Evolutionary conservation across 2,888 invertebrate genomes (phyloP), one percentile per base, ranked within the genome.

Genomic region (Argyra leucocephala): DNA sequence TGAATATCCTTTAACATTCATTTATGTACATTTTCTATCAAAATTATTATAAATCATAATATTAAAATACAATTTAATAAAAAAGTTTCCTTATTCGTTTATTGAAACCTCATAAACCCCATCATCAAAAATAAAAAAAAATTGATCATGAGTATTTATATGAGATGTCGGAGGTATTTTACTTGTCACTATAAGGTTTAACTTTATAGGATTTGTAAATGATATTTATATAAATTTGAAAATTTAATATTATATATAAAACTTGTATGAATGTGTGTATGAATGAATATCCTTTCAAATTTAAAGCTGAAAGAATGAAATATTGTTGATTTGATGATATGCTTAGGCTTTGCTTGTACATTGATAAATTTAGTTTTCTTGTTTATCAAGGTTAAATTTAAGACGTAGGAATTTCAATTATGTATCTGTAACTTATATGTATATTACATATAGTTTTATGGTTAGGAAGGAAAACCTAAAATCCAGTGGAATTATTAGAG

Each of bases 1-100:
- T n/a, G n/a, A n/a, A n/a, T n/a, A n/a, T n/a, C n/a, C n/a, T n/a
- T n/a, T n/a, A n/a, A n/a, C n/a, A n/a, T n/a, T n/a, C n/a, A n/a
- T n/a, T 31, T 10, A 31, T 31, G 5, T 31, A 31, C 31, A 48
- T 48, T 18, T 48, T 48, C 15, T 48, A 48, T 48, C 48, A 48
- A 48, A 48, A 18, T 48, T 48, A 15, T 48, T 5, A 48, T 48
- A 48, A 48, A 48, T 48, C 48, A 48, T 48, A 5, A 12, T 48
- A 48, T 48, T 48, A 15, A 48, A 48, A 48, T 48, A 48, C 48
- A 48, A 48, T 48, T 48, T 48, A 48, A 48, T 48, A 48, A 18
- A 5, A 7, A 5, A n/a, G 48, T 48, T n/a, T 48, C 48, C 5
- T n/a, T 48, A 18, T 48, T 48, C n/a, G 18, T 48, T 9, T 48